These are phyloP conservation scores for Sylvilagus bachmani DNA, from an alignment of 2,113 vertebrate species.

Conservation along the genomic window DNA sequence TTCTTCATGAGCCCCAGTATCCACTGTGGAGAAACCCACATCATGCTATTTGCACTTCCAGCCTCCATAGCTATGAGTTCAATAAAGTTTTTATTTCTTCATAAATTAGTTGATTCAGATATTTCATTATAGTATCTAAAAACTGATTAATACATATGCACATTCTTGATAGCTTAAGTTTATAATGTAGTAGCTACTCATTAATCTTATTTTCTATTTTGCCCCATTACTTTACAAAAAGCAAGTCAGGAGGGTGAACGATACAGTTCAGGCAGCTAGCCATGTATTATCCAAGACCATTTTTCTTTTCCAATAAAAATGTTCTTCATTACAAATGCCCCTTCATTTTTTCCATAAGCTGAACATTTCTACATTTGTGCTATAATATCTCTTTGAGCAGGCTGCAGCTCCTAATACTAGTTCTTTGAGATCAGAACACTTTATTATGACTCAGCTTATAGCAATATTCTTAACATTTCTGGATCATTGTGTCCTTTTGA, in stretches of 20 bases:
- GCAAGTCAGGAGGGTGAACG: not conserved
- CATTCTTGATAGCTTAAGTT: too few relatives aligned
- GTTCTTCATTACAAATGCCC: not conserved
- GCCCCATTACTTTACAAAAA: not conserved
- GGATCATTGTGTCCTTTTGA: not conserved
- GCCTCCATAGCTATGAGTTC: too few relatives aligned
- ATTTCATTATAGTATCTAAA: too few relatives aligned
- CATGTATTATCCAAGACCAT: not conserved
- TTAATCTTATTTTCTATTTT: constrained; percentile 16
- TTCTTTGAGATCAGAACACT: constrained; percentile 34
- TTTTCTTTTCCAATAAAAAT: not conserved
- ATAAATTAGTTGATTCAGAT: too few relatives aligned
- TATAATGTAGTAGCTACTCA: not conserved
- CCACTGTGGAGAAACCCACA: too few relatives aligned
- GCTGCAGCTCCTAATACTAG: not conserved
- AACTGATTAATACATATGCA: too few relatives aligned
- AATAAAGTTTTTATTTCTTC: too few relatives aligned
- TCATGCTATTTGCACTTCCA: too few relatives aligned
- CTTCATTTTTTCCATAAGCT: not conserved
- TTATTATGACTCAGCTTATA: not conserved
- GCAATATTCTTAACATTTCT: not conserved
- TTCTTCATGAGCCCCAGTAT: too few relatives aligned
- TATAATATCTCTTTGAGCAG: not conserved
- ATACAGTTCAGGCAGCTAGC: not conserved
- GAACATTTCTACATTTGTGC: not conserved